Evolutionary conservation across 2,797 vertebrate species (phyloP).

Genomic region (Trachurus trachurus): DNA sequence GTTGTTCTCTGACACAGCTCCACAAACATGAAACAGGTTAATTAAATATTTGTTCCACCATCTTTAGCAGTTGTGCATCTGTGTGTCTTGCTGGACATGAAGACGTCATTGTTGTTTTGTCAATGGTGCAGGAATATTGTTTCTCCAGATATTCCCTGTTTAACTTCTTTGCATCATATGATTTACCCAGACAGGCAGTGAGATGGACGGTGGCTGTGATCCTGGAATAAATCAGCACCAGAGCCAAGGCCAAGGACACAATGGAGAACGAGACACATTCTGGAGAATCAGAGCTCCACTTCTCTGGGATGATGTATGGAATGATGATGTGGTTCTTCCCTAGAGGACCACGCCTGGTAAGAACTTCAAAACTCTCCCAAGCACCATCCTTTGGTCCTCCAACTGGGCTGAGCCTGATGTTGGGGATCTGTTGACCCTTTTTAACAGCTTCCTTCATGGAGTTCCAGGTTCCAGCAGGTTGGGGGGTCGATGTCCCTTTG

Average conservation of each 20-base stretch:
- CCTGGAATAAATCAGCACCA: constrained; percentile 8
- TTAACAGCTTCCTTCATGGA: constrained; percentile 21
- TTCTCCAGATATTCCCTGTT: neutral
- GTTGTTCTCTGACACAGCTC: no score
- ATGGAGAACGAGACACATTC: neutral
- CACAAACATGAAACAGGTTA: no score
- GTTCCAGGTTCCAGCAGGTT: constrained; percentile 9
- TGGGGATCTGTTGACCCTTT: neutral
- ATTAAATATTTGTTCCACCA: no score
- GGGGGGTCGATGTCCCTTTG: fast-evolving
- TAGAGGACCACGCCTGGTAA: neutral
- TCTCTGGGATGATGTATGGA: neutral
- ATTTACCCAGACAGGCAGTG: neutral
- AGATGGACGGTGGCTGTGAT: constrained; percentile 6
- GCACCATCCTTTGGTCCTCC: neutral
- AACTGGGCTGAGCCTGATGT: constrained; percentile 8
- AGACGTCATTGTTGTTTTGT: neutral
- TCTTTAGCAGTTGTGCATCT: no score
- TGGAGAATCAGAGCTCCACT: no score
- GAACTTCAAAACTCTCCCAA: fast-evolving
- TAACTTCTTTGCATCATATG: neutral
- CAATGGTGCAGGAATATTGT: constrained; percentile 1
- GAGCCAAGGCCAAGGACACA: neutral
- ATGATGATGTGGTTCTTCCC: constrained; percentile 19
- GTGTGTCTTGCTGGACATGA: no score